A percentile compares a stretch with the other conserved stretches of the same genome.
Evolutionary conservation across 2,797 vertebrate species (phyloP).

Genomic region (Melanogrammus aeglefinus): DNA sequence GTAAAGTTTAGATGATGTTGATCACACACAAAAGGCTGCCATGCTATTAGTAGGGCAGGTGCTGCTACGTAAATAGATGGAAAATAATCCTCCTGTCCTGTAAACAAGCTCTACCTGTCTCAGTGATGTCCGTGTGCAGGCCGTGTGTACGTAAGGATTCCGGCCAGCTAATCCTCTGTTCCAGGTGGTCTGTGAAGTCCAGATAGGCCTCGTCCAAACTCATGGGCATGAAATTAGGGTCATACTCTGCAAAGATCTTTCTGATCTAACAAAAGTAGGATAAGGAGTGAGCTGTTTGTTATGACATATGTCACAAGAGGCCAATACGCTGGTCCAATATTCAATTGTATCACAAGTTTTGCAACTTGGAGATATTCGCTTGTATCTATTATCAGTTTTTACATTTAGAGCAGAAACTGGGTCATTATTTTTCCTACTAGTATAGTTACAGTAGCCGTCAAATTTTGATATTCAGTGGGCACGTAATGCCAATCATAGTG

Average conservation of each 20-base stretch:
- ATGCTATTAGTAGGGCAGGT: not conserved
- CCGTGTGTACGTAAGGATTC: constrained; percentile 79
- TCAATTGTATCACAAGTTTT: not conserved
- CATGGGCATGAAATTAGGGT: constrained; percentile 87
- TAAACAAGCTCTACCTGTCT: constrained; percentile 46
- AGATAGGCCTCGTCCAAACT: constrained; percentile 97
- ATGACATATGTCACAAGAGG: not conserved
- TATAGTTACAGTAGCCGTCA: not conserved
- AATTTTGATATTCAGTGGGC: not conserved
- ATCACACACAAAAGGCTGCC: not conserved
- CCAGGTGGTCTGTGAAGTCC: constrained; percentile 91
- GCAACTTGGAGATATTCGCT: not conserved
- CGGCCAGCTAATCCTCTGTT: constrained; percentile 83
- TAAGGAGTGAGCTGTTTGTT: constrained; percentile 24
- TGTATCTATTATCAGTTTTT: not conserved
- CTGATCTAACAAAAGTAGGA: constrained; percentile 76
- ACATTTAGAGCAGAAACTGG: not conserved
- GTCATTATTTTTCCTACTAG: not conserved
- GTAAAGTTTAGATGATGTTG: not conserved
- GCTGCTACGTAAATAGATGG: not conserved
- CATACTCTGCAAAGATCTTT: constrained; percentile 89
- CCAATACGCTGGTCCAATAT: not conserved
- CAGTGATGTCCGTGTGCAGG: constrained; percentile 38
- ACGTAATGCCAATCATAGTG: not conserved
- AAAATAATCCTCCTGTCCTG: constrained; percentile 3